Base-by-base conservation (phyloP, 2,797 vertebrate genomes). In the Adelosebastes latens region DNA sequence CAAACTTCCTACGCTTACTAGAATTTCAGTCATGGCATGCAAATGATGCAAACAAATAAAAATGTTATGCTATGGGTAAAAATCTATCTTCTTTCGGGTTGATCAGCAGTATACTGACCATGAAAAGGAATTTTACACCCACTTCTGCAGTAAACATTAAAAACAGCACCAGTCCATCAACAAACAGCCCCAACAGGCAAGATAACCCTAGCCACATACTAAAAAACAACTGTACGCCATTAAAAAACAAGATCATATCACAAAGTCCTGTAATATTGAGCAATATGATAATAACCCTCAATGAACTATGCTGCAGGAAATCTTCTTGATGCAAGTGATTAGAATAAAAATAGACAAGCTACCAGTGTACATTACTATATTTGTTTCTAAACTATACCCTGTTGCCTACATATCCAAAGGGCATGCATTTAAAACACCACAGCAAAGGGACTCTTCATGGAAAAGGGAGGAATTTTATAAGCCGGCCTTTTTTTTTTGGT, bases 401-500 rank as follows among this genome's bases (percentile, higher is more conserved):
- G 74, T 27, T 79, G 77, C 59, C 73, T 77, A 27, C 77, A 67
- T 53, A 70, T 86, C 80, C 60, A 77, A 60, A 75, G 72, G 78
- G 18, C 72, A 24, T 74, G 55, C 78, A 85, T 84, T 88, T 85
- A 84, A 79, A 72, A 81, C 71, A 89, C 93, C 93, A 90, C 93
- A 92, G 83, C 76, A 93, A 92, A 91, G 78, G 52, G 60, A 59
- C 67, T 61, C 31, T 22, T 69, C 67, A 59, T 71, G 77, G 82
- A 91, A 86, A 86, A 77, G 82, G 87, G 85, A 56, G 90, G 87
- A 84, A 84, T 84, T 92, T 88, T 79, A 62, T 88, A 88, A 83
- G 84, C 62, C 56, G 2, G 60, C 14, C 61, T 75, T 84, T 87
- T 87, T 74, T 71, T 56, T 32, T 60, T 60, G 20, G 75, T 82